phyloP scores from a whole-genome alignment of 1,140 invertebrate species.

The Spodoptera frugiperda region DNA sequence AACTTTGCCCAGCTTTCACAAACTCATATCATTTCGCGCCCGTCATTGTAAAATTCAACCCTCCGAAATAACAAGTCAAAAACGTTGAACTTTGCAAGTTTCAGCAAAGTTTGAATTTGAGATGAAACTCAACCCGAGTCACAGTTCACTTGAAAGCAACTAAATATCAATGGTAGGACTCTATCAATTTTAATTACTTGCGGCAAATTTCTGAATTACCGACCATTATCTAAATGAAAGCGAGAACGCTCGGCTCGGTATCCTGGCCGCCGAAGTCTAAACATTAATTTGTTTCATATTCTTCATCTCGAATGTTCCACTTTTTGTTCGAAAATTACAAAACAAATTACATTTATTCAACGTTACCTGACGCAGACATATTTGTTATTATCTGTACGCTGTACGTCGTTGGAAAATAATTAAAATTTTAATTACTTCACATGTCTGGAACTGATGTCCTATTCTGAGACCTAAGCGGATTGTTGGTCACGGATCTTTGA shows the following conservation, averaged over 20 bases:
- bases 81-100: slow-evolving; percentile 42
- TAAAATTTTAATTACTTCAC: slow-evolving; percentile 51
- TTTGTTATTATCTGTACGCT: slow-evolving; percentile 46
- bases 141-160: slow-evolving; percentile 53
- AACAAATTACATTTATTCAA: slow-evolving; percentile 48
- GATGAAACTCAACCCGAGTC: slow-evolving; percentile 35
- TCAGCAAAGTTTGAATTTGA: slow-evolving; percentile 44
- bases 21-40: slow-evolving; percentile 11
- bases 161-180: slow-evolving; percentile 61
- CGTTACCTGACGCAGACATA: slow-evolving; percentile 46
- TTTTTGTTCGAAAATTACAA: slow-evolving; percentile 47
- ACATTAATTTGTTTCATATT: slow-evolving; percentile 58
- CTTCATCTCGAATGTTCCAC: slow-evolving; percentile 30
- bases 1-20: slow-evolving; percentile 7
- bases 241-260: slow-evolving; percentile 52
- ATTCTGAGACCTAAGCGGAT: slow-evolving; percentile 17
- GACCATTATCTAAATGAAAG: slow-evolving; percentile 76
- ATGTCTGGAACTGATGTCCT: slow-evolving; percentile 37
- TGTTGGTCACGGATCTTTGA: not conserved
- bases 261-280: slow-evolving; percentile 37
- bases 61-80: slow-evolving; percentile 29
- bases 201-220: slow-evolving; percentile 66
- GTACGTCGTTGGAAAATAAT: slow-evolving; percentile 29
- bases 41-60: slow-evolving; percentile 19
- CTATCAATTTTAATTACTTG: slow-evolving; percentile 75